Evolutionary conservation across 2,888 invertebrate genomes (phyloP).

Genomic region (Sericinus montela): DNA sequence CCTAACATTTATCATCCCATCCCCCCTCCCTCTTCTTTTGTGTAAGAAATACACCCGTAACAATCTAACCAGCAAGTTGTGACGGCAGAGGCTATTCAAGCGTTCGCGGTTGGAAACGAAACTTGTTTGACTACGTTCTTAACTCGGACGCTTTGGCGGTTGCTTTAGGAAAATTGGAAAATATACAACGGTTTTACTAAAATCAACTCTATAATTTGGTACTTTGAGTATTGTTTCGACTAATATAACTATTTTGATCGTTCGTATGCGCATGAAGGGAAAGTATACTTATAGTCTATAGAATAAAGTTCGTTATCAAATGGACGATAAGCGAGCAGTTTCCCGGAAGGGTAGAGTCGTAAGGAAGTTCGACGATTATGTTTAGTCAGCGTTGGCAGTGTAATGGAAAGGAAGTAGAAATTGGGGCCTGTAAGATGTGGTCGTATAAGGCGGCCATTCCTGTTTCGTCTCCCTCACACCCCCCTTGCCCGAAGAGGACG

Average conservation of each 20-base stretch:
- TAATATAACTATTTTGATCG: conserved; percentile 20
- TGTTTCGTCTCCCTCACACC: conserved; percentile 31
- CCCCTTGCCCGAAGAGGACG: conserved; percentile 25
- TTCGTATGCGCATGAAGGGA: conserved; percentile 19
- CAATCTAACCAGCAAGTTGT: conserved; percentile 69
- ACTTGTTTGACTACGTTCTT: conserved; percentile 73
- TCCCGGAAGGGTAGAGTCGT: conserved; percentile 76
- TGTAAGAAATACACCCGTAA: conserved; percentile 72
- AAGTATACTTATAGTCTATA: conserved; percentile 36
- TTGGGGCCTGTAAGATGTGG: conserved; percentile 78
- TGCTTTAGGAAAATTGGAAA: conserved; percentile 75
- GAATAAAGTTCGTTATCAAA: conserved; percentile 47
- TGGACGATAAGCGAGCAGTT: conserved; percentile 43
- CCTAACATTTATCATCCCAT: conserved; percentile 73
- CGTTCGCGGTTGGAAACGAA: conserved; percentile 67
- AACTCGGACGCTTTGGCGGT: conserved; percentile 72
- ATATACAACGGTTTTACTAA: conserved; percentile 31
- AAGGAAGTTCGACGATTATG: conserved; percentile 79
- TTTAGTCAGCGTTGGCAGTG: conserved; percentile 72
- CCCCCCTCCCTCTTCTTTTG: conserved; percentile 63
- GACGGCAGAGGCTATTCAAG: conserved; percentile 70
- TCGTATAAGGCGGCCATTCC: conserved; percentile 70
- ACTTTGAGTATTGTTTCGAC: conserved; percentile 20
- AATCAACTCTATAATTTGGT: conserved; percentile 17
- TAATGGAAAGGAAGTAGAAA: conserved; percentile 78